phyloP scores from a whole-genome alignment of 2,113 vertebrate genomes.

The Clarias batrachus region DNA sequence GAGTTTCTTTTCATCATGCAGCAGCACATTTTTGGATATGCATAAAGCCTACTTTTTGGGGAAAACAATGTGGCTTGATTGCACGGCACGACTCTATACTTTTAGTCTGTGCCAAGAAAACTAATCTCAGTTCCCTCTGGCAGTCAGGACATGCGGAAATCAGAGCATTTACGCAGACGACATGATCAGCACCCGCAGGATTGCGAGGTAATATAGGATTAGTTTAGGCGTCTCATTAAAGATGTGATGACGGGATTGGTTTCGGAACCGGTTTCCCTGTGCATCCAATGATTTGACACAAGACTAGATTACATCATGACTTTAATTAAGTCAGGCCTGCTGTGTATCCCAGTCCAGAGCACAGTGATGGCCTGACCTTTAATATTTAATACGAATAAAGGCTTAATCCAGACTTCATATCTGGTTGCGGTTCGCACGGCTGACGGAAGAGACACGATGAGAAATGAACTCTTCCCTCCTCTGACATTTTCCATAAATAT shows the following conservation, averaged over 20 bases:
- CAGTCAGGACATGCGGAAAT: neutral
- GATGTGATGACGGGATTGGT: neutral
- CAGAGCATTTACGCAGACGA: too few relatives aligned
- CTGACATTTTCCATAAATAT: neutral
- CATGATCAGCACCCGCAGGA: neutral
- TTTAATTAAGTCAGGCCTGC: neutral
- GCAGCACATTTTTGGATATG: neutral
- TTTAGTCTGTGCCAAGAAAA: neutral
- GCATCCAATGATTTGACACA: neutral
- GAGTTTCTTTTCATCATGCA: neutral
- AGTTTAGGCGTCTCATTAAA: neutral
- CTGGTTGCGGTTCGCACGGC: neutral
- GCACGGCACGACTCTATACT: neutral
- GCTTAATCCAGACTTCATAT: neutral
- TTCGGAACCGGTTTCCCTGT: neutral
- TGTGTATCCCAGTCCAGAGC: neutral
- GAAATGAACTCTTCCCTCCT: neutral
- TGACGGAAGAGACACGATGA: neutral
- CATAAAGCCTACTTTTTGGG: neutral
- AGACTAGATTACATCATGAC: neutral
- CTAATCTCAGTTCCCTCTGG: neutral
- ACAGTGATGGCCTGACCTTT: neutral
- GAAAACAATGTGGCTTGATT: conserved; percentile 19
- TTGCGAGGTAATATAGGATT: neutral
- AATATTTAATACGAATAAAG: conserved; percentile 13